Evolutionary conservation across 2,888 invertebrate genomes (phyloP).

Genomic region (Callinectes sapidus): DNA sequence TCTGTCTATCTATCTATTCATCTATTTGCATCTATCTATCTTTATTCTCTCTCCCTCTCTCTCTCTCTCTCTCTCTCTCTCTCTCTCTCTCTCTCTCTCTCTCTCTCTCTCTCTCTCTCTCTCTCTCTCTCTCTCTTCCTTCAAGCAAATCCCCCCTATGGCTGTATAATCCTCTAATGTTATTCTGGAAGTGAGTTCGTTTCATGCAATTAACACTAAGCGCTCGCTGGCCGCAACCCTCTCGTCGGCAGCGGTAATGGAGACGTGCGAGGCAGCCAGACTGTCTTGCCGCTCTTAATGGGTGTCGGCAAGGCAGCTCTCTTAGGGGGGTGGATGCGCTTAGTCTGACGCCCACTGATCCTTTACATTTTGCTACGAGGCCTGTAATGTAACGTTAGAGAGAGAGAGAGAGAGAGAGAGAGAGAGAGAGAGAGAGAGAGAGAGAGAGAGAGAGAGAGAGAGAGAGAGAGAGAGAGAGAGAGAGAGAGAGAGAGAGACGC

Average conservation of each 20-base stretch:
- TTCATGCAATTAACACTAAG: constrained; percentile 1
- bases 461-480: neutral
- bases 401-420: constrained; percentile 3
- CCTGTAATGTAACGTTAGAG: neutral
- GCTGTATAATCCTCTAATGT: neutral
- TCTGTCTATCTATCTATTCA: too few species aligned
- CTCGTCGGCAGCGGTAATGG: neutral
- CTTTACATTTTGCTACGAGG: neutral
- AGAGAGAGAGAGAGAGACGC: constrained; percentile 29
- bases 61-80: neutral
- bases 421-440: constrained; percentile 40
- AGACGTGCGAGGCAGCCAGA: neutral
- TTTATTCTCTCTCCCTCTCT: neutral
- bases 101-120: neutral
- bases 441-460: constrained; percentile 19
- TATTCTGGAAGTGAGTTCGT: constrained; percentile 32
- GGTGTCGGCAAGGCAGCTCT: neutral
- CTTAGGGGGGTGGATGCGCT: neutral
- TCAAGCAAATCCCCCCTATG: neutral
- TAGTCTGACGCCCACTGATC: neutral
- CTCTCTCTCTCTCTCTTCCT: neutral
- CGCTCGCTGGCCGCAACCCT: neutral
- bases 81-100: constrained; percentile 25
- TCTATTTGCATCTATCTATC: neutral
- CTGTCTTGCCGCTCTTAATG: neutral